Percentiles rank a stretch among this genome's conserved stretches.
Evolutionary conservation across 1,140 invertebrate genomes (phyloP).

Genomic region (Hirudo medicinalis): DNA sequence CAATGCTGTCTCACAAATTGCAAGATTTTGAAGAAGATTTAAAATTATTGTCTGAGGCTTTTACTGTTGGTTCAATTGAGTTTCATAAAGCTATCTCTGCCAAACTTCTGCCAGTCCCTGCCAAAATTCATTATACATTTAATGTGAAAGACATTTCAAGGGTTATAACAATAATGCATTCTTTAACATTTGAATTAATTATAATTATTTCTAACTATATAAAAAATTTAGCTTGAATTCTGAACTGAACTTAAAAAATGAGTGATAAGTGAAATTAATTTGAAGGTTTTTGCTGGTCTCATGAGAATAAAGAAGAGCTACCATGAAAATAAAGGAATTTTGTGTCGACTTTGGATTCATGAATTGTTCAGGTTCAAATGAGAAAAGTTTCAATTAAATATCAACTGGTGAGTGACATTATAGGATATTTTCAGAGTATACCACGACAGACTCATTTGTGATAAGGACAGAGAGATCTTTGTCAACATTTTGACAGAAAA

Average conservation of each 20-base stretch:
- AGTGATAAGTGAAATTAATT: neutral
- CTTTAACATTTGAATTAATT: constrained; percentile 14
- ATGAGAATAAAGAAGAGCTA: constrained; percentile 58
- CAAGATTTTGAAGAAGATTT: constrained; percentile 62
- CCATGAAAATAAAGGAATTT: constrained; percentile 54
- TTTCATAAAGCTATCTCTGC: constrained; percentile 56
- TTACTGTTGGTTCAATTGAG: constrained; percentile 56
- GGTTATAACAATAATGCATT: constrained; percentile 35
- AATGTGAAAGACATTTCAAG: constrained; percentile 73
- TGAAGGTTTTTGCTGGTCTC: constrained; percentile 56
- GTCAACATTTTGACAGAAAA: constrained; percentile 54
- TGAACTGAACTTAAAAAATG: neutral
- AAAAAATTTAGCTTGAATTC: neutral
- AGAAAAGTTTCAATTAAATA: neutral
- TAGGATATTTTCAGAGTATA: constrained; percentile 53
- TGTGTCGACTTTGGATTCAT: constrained; percentile 66
- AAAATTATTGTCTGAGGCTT: constrained; percentile 48
- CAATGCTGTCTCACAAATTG: constrained; percentile 66
- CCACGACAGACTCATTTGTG: constrained; percentile 62
- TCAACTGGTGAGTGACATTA: neutral
- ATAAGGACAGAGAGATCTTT: constrained; percentile 64
- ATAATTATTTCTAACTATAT: constrained; percentile 9
- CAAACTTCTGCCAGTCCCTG: constrained; percentile 66
- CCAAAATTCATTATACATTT: constrained; percentile 76
- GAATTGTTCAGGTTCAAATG: constrained; percentile 50